Conservation (phyloP, 2,797 vertebrate species). For the Bradypodion pumilum region DNA sequence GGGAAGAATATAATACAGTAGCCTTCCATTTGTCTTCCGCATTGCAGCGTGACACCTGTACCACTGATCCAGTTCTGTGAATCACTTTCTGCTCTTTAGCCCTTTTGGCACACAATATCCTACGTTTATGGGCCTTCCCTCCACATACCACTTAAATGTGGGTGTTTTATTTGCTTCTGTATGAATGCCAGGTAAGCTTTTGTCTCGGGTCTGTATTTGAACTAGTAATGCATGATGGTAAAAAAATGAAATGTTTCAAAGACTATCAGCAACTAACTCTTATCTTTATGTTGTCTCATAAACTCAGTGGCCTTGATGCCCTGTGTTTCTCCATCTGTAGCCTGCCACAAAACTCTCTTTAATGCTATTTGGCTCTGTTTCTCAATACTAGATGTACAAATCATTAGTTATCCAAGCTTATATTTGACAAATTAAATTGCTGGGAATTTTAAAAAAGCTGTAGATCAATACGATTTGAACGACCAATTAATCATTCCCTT, state of each 20-base stretch:
- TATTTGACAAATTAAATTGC: conserved; percentile 66
- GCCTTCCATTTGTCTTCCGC: too few species aligned
- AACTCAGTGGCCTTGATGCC: neutral
- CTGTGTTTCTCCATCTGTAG: neutral
- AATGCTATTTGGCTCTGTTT: neutral
- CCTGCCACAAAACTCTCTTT: neutral
- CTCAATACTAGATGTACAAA: conserved; percentile 39
- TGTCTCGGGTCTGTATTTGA: neutral
- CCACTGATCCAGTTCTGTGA: too few species aligned
- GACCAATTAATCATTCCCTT: conserved; percentile 67
- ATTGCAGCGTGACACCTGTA: too few species aligned
- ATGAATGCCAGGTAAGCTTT: conserved; percentile 22
- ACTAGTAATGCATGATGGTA: neutral
- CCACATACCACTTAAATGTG: neutral
- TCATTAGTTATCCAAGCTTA: conserved; percentile 60
- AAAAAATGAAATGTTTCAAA: conserved; percentile 21
- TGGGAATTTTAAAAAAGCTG: conserved; percentile 70
- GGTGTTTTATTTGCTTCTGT: conserved; percentile 10
- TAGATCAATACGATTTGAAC: conserved; percentile 72
- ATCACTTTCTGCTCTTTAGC: too few species aligned
- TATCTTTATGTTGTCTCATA: neutral
- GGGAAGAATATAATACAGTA: too few species aligned
- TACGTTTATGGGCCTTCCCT: neutral
- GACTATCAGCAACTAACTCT: conserved; percentile 5
- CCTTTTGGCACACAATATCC: too few species aligned